Evolutionary conservation across 2,888 invertebrate genomes (phyloP), one percentile per base, ranked within the genome.

Genomic region (Proisotoma minuta): DNA sequence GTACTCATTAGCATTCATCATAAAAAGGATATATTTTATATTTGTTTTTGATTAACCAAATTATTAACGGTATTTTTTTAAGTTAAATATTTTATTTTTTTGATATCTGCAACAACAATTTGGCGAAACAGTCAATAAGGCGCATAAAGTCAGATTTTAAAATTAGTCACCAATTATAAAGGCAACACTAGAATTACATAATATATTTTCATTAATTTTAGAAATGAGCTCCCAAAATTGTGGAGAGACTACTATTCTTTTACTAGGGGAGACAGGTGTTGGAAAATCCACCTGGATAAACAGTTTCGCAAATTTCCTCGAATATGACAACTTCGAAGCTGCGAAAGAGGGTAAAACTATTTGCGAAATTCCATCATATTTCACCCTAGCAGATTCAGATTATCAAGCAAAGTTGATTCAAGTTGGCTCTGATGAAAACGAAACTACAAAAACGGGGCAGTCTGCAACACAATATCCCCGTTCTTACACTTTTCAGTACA

Each of bases 281-380:
- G 70, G 70, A 22, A 71, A 71, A 43, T 67, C 67, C 1, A 71
- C 71, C 0, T 69, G 62, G 62, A 69, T 71, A 8, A 71, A 71
- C 49, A 69, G 59, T 18, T 43, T 43, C 43, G 18, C 20, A 15
- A 43, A 43, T n/a, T n/a, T 12, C 20, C 18, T 43, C 10, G 20
- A 15, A 5, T 43, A 12, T n/a, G 43, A 43, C 5, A 12, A 5
- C 10, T 43, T 59, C 24, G 51, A 34, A 1, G 56, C 43, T 1
- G 54, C 60, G 1, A 39, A 56, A 34, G 27, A 22, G 23, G 26
- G 26, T 5, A 23, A 56, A 3, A 26, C 49, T 1, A 3, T 2
- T 3, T 18, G 20, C 23, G 12, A 57, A 1, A 63, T 63, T 27
- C 60, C 59, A 20, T 52, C 49, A 24, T 20, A 34, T 26, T 62